These are phyloP conservation scores for Philopotamus ludificatus DNA, from an alignment of 1,140 invertebrate species.

Conservation along the genomic window DNA sequence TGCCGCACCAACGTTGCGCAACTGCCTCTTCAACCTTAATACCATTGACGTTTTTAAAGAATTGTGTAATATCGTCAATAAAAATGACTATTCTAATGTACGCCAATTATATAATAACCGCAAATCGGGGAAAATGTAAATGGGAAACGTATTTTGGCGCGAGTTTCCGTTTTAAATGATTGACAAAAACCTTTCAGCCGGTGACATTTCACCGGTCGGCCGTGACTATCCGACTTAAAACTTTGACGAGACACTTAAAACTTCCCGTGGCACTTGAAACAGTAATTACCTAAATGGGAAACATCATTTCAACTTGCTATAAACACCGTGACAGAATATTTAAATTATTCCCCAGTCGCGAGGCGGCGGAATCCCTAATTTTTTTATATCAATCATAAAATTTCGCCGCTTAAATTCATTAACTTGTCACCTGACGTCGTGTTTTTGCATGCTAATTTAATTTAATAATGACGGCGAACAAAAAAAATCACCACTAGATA, in stretches of 20 bases:
- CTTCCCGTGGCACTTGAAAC: conserved; percentile 25
- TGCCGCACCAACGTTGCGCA: no score
- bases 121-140: no score
- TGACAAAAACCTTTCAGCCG: conserved; percentile 29
- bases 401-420: background rate
- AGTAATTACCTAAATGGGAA: conserved; percentile 29
- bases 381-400: background rate
- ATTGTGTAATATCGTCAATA: no score
- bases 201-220: conserved; percentile 26
- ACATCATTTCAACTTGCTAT: conserved; percentile 27
- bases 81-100: no score
- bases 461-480: background rate
- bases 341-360: conserved; percentile 19
- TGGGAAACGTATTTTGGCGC: no score
- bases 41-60: no score
- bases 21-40: no score
- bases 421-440: background rate
- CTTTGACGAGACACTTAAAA: conserved; percentile 31
- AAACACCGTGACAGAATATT: conserved; percentile 22
- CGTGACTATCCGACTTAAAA: conserved; percentile 31
- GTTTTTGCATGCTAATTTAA: background rate
- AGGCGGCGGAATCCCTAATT: background rate
- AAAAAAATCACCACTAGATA: background rate
- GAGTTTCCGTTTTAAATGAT: conserved; percentile 24
- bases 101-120: no score